These are phyloP conservation scores for Diaprepes abbreviatus DNA, from an alignment of 2,888 invertebrate species.

Conservation along the genomic window DNA sequence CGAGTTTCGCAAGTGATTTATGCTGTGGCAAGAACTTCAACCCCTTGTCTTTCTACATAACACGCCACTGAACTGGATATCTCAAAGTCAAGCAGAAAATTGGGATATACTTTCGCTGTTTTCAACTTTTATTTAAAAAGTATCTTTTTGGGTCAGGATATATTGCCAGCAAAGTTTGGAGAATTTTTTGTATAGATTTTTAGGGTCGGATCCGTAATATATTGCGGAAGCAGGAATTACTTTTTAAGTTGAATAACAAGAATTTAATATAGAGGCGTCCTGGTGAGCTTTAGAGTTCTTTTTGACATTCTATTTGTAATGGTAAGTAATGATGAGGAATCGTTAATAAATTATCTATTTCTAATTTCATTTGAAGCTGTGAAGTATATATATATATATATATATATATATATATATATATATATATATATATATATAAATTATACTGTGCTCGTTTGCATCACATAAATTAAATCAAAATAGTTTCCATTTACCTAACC, in stretches of 20 bases:
- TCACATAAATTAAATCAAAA: conserved; percentile 25
- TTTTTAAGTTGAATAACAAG: neutral
- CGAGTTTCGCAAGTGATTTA: too few relatives aligned
- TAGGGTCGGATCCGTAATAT: neutral
- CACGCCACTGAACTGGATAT: neutral
- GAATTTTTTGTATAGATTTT: neutral
- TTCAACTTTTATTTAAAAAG: conserved; percentile 17
- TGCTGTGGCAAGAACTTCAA: too few relatives aligned
- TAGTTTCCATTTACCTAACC: conserved; percentile 30
- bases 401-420: too few relatives aligned
- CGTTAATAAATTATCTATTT: too few relatives aligned
- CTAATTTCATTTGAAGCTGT: too few relatives aligned
- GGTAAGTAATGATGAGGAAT: too few relatives aligned
- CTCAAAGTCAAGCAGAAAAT: neutral
- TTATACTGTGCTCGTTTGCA: neutral
- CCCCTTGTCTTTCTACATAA: too few relatives aligned
- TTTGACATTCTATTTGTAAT: neutral
- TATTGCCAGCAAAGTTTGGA: conserved; percentile 3
- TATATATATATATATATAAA: too few relatives aligned
- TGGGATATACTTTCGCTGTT: conserved; percentile 4
- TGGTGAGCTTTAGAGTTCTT: too few relatives aligned
- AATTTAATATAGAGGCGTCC: neutral
- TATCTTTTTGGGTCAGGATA: conserved; percentile 11
- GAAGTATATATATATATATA: too few relatives aligned
- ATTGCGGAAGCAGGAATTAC: neutral